Conservation (phyloP, 2,888 invertebrate species). For the Apoderus coryli region DNA sequence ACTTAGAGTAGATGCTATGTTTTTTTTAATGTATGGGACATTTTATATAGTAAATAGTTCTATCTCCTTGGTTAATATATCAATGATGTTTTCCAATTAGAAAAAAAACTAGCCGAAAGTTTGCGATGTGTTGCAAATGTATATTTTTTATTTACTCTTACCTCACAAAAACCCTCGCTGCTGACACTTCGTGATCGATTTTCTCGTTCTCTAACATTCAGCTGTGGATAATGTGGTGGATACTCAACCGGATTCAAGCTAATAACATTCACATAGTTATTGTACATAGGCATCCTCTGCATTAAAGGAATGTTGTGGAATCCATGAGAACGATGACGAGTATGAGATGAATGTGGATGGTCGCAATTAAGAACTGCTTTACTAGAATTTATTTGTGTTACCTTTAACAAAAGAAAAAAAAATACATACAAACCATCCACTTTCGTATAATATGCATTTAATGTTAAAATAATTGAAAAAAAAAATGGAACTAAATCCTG, state of each 20-base stretch:
- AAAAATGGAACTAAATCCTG: no score
- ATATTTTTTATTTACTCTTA: no score
- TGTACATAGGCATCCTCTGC: constrained; percentile 31
- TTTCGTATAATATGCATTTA: no score
- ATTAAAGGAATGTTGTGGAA: constrained; percentile 32
- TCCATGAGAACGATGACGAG: constrained; percentile 34
- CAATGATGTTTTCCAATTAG: no score
- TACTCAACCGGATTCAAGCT: constrained; percentile 28
- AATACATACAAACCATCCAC: no score
- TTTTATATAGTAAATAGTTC: no score
- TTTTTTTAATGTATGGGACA: no score
- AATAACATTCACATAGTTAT: constrained; percentile 34
- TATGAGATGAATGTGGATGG: constrained; percentile 23
- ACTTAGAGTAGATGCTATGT: no score
- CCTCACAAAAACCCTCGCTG: constrained; percentile 94
- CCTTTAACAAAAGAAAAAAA: constrained; percentile 6
- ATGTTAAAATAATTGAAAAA: no score
- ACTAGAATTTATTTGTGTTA: constrained; percentile 52
- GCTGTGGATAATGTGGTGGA: constrained; percentile 22
- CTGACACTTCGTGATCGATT: constrained; percentile 88
- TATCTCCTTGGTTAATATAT: no score
- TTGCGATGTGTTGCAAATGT: no score
- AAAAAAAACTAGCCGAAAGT: no score
- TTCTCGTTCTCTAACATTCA: constrained; percentile 53
- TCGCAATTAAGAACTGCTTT: constrained; percentile 74